These are phyloP conservation scores for Branchinecta sandiegonensis DNA, from an alignment of 2,888 invertebrate genomes.

Conservation along the genomic window DNA sequence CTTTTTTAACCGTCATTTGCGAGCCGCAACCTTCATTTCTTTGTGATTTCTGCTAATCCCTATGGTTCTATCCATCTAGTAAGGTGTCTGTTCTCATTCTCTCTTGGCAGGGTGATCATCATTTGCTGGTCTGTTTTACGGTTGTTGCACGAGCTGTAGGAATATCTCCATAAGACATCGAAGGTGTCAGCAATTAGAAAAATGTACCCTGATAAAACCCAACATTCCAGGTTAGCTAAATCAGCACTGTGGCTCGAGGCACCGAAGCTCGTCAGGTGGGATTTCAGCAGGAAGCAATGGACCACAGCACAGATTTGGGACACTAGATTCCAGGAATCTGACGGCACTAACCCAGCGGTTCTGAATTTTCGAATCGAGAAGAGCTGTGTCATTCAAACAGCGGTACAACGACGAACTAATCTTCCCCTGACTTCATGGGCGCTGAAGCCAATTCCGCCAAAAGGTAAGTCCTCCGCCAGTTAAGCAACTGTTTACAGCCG, in stretches of 20 bases:
- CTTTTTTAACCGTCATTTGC: too few species aligned
- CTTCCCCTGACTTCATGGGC: conserved; percentile 21
- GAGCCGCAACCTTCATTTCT: too few species aligned
- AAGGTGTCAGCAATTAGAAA: too few species aligned
- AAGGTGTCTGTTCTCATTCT: too few species aligned
- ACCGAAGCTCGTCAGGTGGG: conserved; percentile 20
- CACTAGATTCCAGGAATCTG: conserved; percentile 20
- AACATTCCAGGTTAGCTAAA: conserved; percentile 17
- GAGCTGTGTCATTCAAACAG: conserved; percentile 18
- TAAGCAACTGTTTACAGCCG: too few species aligned
- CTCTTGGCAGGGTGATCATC: too few species aligned
- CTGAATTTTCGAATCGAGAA: conserved; percentile 22
- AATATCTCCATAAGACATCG: too few species aligned
- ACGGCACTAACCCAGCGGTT: neutral
- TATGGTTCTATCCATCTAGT: too few species aligned
- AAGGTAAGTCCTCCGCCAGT: neutral
- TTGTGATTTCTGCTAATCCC: too few species aligned
- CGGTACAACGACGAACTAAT: conserved; percentile 21
- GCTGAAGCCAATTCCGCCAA: conserved; percentile 5
- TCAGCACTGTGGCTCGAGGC: conserved; percentile 21
- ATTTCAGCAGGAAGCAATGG: conserved; percentile 15
- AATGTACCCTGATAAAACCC: too few species aligned
- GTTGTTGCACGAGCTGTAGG: too few species aligned
- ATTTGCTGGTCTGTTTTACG: too few species aligned
- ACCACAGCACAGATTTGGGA: conserved; percentile 22